A percentile compares a stretch with the other conserved stretches of the same genome.
These are phyloP conservation scores for Dryobota labecula DNA, from an alignment of 2,888 invertebrate species.

Conservation along the genomic window DNA sequence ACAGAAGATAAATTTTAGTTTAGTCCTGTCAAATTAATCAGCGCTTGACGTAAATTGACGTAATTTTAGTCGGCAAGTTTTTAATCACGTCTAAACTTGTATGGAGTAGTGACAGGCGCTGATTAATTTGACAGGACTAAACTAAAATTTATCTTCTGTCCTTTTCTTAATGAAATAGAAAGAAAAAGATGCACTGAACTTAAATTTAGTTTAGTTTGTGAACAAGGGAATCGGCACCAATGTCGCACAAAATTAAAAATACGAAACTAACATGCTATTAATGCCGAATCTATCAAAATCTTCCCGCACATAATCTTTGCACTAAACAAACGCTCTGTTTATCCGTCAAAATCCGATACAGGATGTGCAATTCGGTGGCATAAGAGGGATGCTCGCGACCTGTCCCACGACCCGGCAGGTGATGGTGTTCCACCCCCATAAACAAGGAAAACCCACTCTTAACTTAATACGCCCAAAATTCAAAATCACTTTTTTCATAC, in stretches of 20 bases:
- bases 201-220: too few species aligned
- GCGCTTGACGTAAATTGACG: too few species aligned
- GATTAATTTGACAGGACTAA: too few species aligned
- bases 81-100: too few species aligned
- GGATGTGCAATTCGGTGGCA: slow-evolving; percentile 82
- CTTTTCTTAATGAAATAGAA: too few species aligned
- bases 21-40: too few species aligned
- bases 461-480: slow-evolving; percentile 38
- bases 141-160: too few species aligned
- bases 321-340: slow-evolving; percentile 47
- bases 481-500: slow-evolving; percentile 28
- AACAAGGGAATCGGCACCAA: too few species aligned
- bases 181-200: too few species aligned
- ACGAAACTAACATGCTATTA: not conserved
- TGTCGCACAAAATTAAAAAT: not conserved
- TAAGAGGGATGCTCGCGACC: slow-evolving; percentile 88
- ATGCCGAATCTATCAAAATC: not conserved
- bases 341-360: slow-evolving; percentile 72
- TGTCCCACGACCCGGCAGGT: slow-evolving; percentile 88
- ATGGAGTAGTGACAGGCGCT: too few species aligned
- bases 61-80: too few species aligned
- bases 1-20: too few species aligned
- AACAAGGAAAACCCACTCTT: slow-evolving; percentile 56
- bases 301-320: slow-evolving; percentile 31
- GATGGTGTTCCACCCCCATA: slow-evolving; percentile 74